Base-by-base conservation (phyloP, 2,888 invertebrate species). In the Lasioglossum lativentre region DNA sequence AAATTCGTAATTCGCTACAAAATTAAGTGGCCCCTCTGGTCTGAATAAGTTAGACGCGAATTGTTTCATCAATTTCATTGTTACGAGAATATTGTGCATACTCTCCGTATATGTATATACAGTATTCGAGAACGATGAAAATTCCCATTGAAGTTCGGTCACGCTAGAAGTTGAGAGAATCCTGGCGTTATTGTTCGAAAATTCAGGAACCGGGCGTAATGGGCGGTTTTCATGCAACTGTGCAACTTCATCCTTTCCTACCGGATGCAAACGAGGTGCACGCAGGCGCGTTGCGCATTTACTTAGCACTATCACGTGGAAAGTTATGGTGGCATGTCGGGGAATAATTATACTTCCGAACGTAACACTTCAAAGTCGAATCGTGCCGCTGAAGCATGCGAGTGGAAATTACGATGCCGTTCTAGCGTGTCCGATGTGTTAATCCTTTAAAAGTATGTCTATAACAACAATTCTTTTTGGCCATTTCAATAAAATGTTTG, bases 281-380 rank as follows among this genome's bases (percentile, higher is more conserved):
- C 4, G 71, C 42, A 47, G 5, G 23, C 14, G 59, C 80, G 27
- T 42, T 47, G 45, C 56, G 47, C 71, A 19, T 72, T 71, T 72
- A 78, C 38, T 78, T 72, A 72, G 72, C 63, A n/a, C n/a, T 47
- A 47, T 16, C 78, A 40, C 45, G 71, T 68, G 23, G 27, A 45
- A 45, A 59, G 59, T 40, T 34, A 78, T 16, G 30, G 30, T 78
- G 38, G 72, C 81, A 52, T 81, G 72, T 63, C 72, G 34, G 38
- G 10, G 71, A 63, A 66, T 73, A 72, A 79, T 82, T 73, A 82
- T 47, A 23, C 80, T 47, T 68, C 27, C n/a, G 45, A n/a, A n/a
- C 27, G 66, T 63, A 78, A 78, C 78, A 72, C 30, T 45, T 78
- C 59, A n/a, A 27, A 14, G 27, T 34, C 59, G 59, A 16, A n/a